Conservation (phyloP, 2,888 invertebrate genomes). For the Perdita meconis region DNA sequence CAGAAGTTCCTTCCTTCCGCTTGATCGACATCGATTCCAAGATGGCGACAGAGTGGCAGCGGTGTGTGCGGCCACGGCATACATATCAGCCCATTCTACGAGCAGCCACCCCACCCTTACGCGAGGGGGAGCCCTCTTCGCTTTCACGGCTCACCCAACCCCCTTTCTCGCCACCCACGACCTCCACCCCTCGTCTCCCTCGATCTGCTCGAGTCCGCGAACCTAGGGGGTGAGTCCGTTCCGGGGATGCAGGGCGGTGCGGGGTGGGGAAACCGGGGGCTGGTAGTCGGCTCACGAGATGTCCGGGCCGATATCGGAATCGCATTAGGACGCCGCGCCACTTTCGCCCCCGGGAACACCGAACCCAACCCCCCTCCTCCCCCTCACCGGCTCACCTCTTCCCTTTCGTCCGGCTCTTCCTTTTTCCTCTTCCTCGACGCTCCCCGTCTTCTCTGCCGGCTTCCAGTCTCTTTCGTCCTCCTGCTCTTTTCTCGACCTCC, state of each 20-base stretch:
- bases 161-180: conserved; percentile 47
- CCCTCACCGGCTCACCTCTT: not conserved
- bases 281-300: conserved; percentile 74
- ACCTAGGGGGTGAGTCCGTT: conserved; percentile 38
- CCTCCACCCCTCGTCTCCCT: not conserved
- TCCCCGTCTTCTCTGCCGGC: conserved; percentile 18
- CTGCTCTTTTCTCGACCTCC: conserved; percentile 53
- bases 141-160: conserved; percentile 57
- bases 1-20: conserved; percentile 81
- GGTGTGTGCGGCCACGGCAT: conserved; percentile 77
- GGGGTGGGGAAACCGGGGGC: conserved; percentile 61
- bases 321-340: conserved; percentile 78
- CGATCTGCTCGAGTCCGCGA: conserved; percentile 52
- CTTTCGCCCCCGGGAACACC: conserved; percentile 70
- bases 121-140: conserved; percentile 64
- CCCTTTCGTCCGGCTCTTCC: conserved; percentile 20
- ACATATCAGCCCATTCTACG: conserved; percentile 78
- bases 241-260: conserved; percentile 39
- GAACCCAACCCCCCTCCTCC: conserved; percentile 49
- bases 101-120: conserved; percentile 72
- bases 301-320: conserved; percentile 80
- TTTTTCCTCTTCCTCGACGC: conserved; percentile 48
- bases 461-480: conserved; percentile 32
- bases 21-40: conserved; percentile 82
- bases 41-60: conserved; percentile 77